phyloP scores from a whole-genome alignment of 2,888 invertebrate genomes.

The Tanypteryx hageni region DNA sequence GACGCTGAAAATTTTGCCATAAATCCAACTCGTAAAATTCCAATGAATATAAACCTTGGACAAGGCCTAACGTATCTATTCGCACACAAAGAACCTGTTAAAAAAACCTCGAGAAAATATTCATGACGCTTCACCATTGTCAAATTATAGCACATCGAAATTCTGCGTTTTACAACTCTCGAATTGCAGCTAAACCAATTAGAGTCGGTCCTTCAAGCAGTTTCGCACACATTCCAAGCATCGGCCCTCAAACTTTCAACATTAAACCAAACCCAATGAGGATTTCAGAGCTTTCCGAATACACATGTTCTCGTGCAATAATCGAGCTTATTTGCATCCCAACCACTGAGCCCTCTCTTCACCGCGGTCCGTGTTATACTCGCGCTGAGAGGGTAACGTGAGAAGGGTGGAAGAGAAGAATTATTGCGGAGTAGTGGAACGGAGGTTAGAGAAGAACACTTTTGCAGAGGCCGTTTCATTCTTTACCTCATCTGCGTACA shows the following conservation, averaged over 20 bases:
- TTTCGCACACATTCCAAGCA: neutral
- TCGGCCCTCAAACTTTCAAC: neutral
- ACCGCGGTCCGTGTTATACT: neutral
- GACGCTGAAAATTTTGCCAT: no score
- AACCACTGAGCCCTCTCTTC: neutral
- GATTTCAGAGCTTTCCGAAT: neutral
- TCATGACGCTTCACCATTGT: no score
- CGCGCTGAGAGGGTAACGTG: neutral
- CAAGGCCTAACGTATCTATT: no score
- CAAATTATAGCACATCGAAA: no score
- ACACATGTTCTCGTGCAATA: neutral
- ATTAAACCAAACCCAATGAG: constrained; percentile 1
- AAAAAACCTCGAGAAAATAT: no score
- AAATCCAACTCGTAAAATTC: no score
- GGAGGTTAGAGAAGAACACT: neutral
- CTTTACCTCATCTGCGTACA: neutral
- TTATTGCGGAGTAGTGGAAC: neutral
- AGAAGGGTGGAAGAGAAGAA: neutral
- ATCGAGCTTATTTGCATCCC: constrained; percentile 11
- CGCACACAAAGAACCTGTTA: no score
- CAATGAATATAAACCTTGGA: no score
- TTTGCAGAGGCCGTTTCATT: neutral
- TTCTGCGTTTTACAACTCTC: no score
- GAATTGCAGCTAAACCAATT: neutral
- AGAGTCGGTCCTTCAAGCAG: neutral